Evolutionary conservation across 2,888 invertebrate genomes (phyloP), one percentile per base, ranked within the genome.

Genomic region (Cremastobaeus sp.): DNA sequence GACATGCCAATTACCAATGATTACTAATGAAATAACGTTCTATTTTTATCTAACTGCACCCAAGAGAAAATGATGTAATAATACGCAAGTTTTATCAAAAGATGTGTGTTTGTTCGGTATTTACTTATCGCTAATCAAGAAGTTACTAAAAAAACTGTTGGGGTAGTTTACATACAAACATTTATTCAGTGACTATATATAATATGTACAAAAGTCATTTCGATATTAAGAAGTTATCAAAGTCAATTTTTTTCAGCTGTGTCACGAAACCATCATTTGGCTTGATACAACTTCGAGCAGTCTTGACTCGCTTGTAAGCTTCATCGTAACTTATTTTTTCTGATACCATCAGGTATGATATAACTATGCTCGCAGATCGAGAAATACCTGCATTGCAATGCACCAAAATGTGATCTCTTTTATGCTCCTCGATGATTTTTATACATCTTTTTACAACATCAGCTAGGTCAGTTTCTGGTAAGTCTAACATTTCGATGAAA

Each of bases 311-410:
- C 41, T 89, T 84, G 76, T 91, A 93, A 0, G 96, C 95, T 9
- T 91, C 89, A 3, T 90, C 87, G 85, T 91, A 96, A 17, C 82
- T 79, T 88, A 92, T 89, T 3, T 85, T 84, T 20, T 90, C 84
- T 55, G 88, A 88, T 20, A 90, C 88, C 89, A 97, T 96, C 54
- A 97, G 88, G 88, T 94, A 97, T 4, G 92, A 95, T 54, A 97
- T 93, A 0, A 93, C 91, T 15, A 97, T 89, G 69, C 93, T 90
- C 0, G 96, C 91, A 1, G 96, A 94, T 6, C 97, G 90, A 0
- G 97, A 97, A 0, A 97, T 93, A 0, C 97, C 97, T 0, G 97
- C 97, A 87, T 97, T 97, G 84, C 97, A 97, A 88, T 97, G 97
- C 1, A 97, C 92, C 75, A 96, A 89, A 50, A 96, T 89, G 83